Percentiles rank a stretch among this genome's conserved stretches.
These are phyloP conservation scores for Cephalotes varians DNA, from an alignment of 2,888 invertebrate species.

Conservation along the genomic window DNA sequence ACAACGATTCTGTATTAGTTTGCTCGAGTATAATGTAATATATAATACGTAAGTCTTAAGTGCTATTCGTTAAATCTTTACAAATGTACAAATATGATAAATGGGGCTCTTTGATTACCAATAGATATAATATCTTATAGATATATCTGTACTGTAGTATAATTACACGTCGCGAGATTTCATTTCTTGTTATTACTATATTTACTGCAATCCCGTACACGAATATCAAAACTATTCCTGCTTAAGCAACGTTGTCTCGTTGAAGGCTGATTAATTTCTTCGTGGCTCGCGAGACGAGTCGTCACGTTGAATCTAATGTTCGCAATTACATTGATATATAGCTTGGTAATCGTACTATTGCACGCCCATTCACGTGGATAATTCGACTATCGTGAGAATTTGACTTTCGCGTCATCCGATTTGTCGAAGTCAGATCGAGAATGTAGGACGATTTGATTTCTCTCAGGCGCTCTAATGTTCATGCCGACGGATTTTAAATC, in stretches of 20 bases:
- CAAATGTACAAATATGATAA: background rate
- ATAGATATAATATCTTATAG: background rate
- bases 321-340: slow-evolving; percentile 37
- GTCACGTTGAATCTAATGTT: slow-evolving; percentile 7
- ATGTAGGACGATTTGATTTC: slow-evolving; percentile 29
- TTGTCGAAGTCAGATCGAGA: slow-evolving; percentile 21
- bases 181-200: background rate
- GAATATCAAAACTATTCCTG: background rate
- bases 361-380: slow-evolving; percentile 5
- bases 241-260: slow-evolving; percentile 5
- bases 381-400: slow-evolving; percentile 13
- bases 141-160: background rate
- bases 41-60: background rate
- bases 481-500: background rate
- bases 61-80: background rate
- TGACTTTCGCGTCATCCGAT: slow-evolving; percentile 5
- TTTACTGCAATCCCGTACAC: background rate
- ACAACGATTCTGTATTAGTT: slow-evolving; percentile 57
- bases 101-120: background rate
- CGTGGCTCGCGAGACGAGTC: slow-evolving; percentile 12
- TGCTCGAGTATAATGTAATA: slow-evolving; percentile 4
- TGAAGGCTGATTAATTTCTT: slow-evolving; percentile 30
- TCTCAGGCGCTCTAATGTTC: background rate
- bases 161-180: background rate
- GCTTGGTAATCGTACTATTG: slow-evolving; percentile 16